Evolutionary conservation across 1,140 invertebrate genomes (phyloP).

Genomic region (Tetramorium alpestre): DNA sequence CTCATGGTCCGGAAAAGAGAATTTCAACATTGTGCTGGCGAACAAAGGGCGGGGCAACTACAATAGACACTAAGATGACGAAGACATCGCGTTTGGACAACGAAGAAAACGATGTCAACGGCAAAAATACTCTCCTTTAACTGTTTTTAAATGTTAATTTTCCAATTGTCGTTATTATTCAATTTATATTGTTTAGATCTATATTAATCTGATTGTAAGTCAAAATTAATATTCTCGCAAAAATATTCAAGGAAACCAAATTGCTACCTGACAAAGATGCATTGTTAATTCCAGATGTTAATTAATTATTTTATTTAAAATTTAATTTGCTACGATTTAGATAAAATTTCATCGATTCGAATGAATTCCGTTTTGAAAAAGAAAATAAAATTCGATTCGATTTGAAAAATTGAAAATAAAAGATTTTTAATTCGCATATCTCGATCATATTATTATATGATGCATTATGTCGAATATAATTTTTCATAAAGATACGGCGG

Average conservation of each 20-base stretch:
- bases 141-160: slow-evolving; percentile 12
- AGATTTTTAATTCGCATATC: no score
- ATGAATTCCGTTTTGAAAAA: no score
- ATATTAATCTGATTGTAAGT: neutral
- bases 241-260: neutral
- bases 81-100: slow-evolving; percentile 30
- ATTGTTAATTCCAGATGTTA: neutral
- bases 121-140: slow-evolving; percentile 33
- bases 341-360: no score
- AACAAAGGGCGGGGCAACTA: slow-evolving; percentile 24
- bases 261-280: neutral
- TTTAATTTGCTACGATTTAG: no score
- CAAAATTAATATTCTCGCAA: slow-evolving; percentile 12
- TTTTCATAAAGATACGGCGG: slow-evolving; percentile 25
- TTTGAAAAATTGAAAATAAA: no score
- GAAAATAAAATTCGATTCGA: no score
- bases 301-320: slow-evolving; percentile 9
- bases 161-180: neutral
- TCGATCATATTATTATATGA: slow-evolving; percentile 17
- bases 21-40: slow-evolving; percentile 54
- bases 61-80: slow-evolving; percentile 49
- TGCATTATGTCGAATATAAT: slow-evolving; percentile 55
- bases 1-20: slow-evolving; percentile 56
- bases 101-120: slow-evolving; percentile 7
- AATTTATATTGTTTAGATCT: neutral